Evolutionary conservation across 2,113 vertebrate genomes (phyloP), one percentile per base, ranked within the genome.

Genomic region (Sander lucioperca): DNA sequence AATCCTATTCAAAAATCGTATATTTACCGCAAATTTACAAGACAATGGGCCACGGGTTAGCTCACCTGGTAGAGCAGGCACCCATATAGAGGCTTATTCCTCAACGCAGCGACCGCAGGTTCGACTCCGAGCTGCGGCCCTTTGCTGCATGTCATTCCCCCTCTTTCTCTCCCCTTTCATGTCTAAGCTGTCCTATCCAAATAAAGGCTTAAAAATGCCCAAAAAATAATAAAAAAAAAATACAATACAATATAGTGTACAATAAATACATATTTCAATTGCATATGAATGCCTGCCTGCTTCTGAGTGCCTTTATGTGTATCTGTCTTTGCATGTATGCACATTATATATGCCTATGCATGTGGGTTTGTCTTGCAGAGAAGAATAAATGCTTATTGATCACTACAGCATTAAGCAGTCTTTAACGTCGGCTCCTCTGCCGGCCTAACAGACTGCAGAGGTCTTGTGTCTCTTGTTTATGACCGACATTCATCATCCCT

Each of bases 381-480:
- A 82, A 73, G 54, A 85, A 79, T 72, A 80, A 87, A 87, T 80
- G 50, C 9, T 61, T 86, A 89, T 89, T 87, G 85, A 92, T 89
- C 54, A 58, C 56, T 72, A 23, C 50, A 82, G 58, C 54, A 14
- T 75, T 63, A 85, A 79, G 50, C 12, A 1, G 10, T 79, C 57
- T 83, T 76, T 81, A 80, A 51, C 65, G 68, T 75, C 0, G 4
- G 43, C 58, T 82, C 61, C 74, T 88, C 80, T 73, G 64, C 21
- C 19, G 6, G n/a, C 21, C 56, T 27, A 68, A 76, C 82, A 77
- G 73, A 74, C 82, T 76, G 79, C 74, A 79, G 23, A 82, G 51
- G 75, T 79, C 82, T 36, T 68, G 58, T 77, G 81, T 82, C 66
- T 78, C 21, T 77, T 69, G 30, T 91, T 93, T 92, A 90, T 82